phyloP scores from a whole-genome alignment of 2,113 vertebrate species.

The Epinephelus cyanopodus region DNA sequence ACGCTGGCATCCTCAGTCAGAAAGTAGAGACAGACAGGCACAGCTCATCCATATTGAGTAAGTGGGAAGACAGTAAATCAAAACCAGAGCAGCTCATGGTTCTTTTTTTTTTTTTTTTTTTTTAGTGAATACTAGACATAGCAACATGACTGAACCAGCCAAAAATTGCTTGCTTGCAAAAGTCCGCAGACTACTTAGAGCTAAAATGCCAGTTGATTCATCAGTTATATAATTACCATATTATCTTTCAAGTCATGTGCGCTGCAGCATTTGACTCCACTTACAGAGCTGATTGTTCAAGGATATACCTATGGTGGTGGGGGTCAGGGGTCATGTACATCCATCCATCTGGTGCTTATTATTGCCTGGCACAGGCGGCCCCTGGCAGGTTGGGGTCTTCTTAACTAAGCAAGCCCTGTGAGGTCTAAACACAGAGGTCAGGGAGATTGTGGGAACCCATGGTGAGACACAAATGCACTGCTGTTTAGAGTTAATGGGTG shows the following conservation, averaged over 20 bases:
- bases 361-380: slow-evolving; percentile 29
- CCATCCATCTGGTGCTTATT: slow-evolving; percentile 63
- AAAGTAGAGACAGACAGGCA: slow-evolving; percentile 27
- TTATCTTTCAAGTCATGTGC: neutral
- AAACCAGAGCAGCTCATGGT: slow-evolving; percentile 3
- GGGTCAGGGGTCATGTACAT: slow-evolving; percentile 47
- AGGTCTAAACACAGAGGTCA: slow-evolving; percentile 58
- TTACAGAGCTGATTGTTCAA: slow-evolving; percentile 36
- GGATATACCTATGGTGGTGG: slow-evolving; percentile 14
- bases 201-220: neutral
- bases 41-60: slow-evolving; percentile 16
- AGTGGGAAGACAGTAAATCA: slow-evolving; percentile 16
- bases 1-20: slow-evolving; percentile 16
- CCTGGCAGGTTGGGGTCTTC: slow-evolving; percentile 39
- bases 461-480: slow-evolving; percentile 48
- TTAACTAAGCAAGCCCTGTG: slow-evolving; percentile 68
- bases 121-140: neutral
- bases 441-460: slow-evolving; percentile 52
- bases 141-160: slow-evolving; percentile 5
- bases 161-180: neutral
- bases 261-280: slow-evolving; percentile 12
- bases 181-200: neutral
- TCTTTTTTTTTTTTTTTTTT: neutral
- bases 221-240: neutral
- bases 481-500: slow-evolving; percentile 42